Evolutionary conservation across 2,888 invertebrate genomes (phyloP), one percentile per base, ranked within the genome.

Genomic region (Euphydryas editha): DNA sequence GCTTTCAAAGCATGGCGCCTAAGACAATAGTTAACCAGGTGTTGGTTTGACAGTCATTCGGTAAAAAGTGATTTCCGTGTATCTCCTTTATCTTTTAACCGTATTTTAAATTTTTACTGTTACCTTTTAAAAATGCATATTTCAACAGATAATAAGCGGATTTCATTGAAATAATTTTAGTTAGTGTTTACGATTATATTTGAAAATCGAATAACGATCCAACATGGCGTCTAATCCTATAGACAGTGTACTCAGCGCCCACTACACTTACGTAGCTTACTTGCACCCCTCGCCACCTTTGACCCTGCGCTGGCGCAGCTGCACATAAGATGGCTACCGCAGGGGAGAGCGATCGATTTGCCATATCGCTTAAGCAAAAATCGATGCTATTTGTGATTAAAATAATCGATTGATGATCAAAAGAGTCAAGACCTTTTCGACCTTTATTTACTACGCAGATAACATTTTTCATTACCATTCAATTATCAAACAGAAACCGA

Each of bases 231-330:
- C 69, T 78, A 84, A 85, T 85, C 84, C 83, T 80, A 76, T 77
- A 85, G 84, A 83, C 78, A 80, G 76, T 73, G 77, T 68, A 80
- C 83, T 84, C 83, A 79, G 84, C 88, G 78, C 84, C 84, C 82
- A 84, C 87, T 81, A 83, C 77, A 81, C 75, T 70, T 70, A 73
- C 79, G 81, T 24, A 51, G 49, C 80, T 81, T 81, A 79, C 82
- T 82, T 85, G 80, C 83, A 73, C 80, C 80, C 78, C 78, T 75
- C 75, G 71, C 78, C 87, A 88, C 90, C 90, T 90, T 87, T 88
- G 90, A 88, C 90, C 88, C 87, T 76, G 88, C 90, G 89, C 84
- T 65, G 69, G 85, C 81, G 90, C 90, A 91, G 91, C 91, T 92
- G 91, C 88, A 77, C 75, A 76, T 79, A 88, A 87, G 88, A 87